Evolutionary conservation across 2,113 vertebrate species (phyloP), one percentile per base, ranked within the genome.

Genomic region (Ceuthmochares aereus): DNA sequence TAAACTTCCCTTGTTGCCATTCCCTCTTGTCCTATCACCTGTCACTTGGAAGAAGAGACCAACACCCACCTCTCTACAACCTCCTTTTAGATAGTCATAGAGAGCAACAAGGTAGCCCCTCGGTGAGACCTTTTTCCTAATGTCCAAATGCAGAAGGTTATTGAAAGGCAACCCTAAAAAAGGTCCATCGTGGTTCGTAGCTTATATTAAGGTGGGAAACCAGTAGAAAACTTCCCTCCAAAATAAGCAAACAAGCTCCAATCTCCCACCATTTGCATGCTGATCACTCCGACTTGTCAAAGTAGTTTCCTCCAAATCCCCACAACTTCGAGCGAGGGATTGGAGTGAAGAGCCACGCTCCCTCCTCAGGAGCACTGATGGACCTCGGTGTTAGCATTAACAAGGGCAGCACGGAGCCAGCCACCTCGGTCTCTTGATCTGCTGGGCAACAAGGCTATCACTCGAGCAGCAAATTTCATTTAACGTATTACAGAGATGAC

Each of bases 181-280:
- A 18, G 0, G 0, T 3, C 49, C 68, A 34, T 14, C 3, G 0
- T 1, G 15, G 52, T 12, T 34, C 63, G 36, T 67, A 58, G n/a
- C 9, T 14, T 4, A 3, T 4, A 17, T 17, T 27, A 89, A 67
- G 36, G 29, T 36, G 37, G 21, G 16, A n/a, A n/a, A 32, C 83
- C 0, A 0, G 47, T 2, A 72, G 23, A 74, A 74, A 95, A 55
- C 2, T 0, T 14, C 66, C 16, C 11, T 74, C 36, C 10, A 14
- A 30, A 84, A 56, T 3, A 47, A 73, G 34, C 20, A 45, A 3
- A 22, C 63, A 60, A n/a, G 73, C 27, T 89, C 29, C 70, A 17
- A 51, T 11, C 26, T 73, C 55, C 16, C 67, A 15, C 5, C 6
- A 2, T 22, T 5, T 26, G 22, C n/a, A 6, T 1, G 6, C 49